Conservation (phyloP, 2,113 vertebrate species). For the Tragelaphus scriptus region DNA sequence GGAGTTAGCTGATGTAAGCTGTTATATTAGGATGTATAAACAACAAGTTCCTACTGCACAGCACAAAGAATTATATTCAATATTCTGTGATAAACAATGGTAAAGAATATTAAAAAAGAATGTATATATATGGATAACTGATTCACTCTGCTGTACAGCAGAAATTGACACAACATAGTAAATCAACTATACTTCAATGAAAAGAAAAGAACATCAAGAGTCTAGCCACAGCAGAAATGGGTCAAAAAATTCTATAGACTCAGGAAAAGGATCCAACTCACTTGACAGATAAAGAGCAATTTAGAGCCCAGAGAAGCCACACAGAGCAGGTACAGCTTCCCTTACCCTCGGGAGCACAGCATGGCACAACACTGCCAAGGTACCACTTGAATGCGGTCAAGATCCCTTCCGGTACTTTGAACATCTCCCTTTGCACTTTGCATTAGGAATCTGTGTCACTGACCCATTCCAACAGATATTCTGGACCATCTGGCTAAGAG, state of each 20-base stretch:
- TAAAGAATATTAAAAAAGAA: background rate
- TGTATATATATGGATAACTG: background rate
- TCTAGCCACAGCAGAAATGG: background rate
- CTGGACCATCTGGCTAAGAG: too few relatives aligned
- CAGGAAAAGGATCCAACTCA: background rate
- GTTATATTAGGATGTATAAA: background rate
- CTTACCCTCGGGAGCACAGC: background rate
- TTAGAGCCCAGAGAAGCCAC: background rate
- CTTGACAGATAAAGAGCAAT: background rate
- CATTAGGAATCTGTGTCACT: background rate
- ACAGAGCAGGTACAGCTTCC: background rate
- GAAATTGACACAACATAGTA: background rate
- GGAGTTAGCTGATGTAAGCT: background rate
- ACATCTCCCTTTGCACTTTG: background rate
- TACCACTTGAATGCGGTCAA: background rate
- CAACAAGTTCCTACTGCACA: background rate
- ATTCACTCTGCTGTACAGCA: background rate
- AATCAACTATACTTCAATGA: background rate
- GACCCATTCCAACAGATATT: background rate
- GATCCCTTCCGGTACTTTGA: background rate
- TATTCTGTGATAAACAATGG: background rate
- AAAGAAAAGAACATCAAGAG: background rate
- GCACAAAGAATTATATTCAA: background rate
- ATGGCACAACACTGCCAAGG: too few relatives aligned
- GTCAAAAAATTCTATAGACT: background rate